Base-by-base conservation (phyloP, 1,140 invertebrate genomes). In the Drosophila santomea region DNA sequence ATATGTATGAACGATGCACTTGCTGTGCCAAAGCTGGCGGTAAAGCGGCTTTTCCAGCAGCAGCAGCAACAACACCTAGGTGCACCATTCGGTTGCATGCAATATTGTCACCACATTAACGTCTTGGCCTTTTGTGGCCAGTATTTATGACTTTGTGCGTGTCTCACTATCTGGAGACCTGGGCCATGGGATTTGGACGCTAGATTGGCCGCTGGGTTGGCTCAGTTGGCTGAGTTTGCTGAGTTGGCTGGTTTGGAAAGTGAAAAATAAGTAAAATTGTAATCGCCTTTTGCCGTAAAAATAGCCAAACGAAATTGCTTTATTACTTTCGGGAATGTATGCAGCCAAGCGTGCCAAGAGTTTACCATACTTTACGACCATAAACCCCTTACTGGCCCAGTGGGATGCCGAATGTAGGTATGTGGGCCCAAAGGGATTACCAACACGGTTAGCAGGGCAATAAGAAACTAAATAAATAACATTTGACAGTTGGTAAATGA, bases 81-180 rank as follows among this genome's bases (percentile, higher is more conserved):
- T 41, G 52, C 60, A 58, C 56, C 74, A 75, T 41, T 64, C 74
- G 75, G 71, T 78, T 88, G 83, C 83, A 89, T 88, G 84, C 85
- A 90, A 88, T 88, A 88, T 90, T 88, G 84, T 88, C 84, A 89
- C 76, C 84, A 88, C 84, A 89, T 88, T 88, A 89, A 89, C 84
- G 84, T 89, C 84, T 89, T 83, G 58, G 85, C 84, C 84, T 89
- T 89, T 89, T 89, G 85, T 89, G 85, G 85, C 62, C 68, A 89
- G 73, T 84, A 89, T 89, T 89, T 89, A 89, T 89, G 84, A 90
- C 73, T 84, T 45, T 56, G 61, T 78, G 83, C 81, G 78, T 84
- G 82, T 64, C 57, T 58, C 73, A 45, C 35, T 45, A 55, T 59
- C 61, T 52, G 45, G 41, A 38, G 48, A 35, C 48, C 52, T 63